Conservation (phyloP, 2,113 vertebrate species). For the Nettapus auritus region DNA sequence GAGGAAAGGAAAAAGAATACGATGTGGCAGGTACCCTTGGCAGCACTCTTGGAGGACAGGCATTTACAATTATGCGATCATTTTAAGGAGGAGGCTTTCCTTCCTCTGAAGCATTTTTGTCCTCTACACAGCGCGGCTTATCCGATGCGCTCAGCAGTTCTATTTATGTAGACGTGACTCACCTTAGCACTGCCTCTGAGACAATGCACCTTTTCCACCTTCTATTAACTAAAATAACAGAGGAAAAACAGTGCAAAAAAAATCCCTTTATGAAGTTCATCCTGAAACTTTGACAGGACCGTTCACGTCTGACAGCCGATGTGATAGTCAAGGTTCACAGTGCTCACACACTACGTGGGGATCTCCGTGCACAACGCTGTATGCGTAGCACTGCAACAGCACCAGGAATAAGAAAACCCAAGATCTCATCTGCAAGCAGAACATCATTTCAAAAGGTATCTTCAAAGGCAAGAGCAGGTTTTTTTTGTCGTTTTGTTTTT, state of each 20-base stretch:
- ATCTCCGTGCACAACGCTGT: not conserved
- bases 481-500: not conserved
- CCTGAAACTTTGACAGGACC: rapidly evolving
- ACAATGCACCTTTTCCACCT: not conserved
- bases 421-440: not conserved
- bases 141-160: not conserved
- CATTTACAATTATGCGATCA: not conserved
- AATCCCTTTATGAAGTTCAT: not conserved
- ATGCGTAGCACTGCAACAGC: not conserved
- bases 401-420: not conserved
- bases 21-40: not conserved
- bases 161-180: not conserved
- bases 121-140: constrained; percentile 5
- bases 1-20: not conserved
- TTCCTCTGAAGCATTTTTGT: not conserved
- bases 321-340: not conserved
- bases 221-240: not conserved
- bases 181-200: not conserved
- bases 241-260: not conserved
- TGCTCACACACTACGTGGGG: rapidly evolving
- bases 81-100: not conserved
- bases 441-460: not conserved
- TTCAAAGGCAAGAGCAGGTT: not conserved
- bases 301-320: not conserved
- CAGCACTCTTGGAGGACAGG: not conserved